Evolutionary conservation across 2,888 invertebrate genomes (phyloP), one percentile per base, ranked within the genome.

Genomic region (Calameuta pallipes): DNA sequence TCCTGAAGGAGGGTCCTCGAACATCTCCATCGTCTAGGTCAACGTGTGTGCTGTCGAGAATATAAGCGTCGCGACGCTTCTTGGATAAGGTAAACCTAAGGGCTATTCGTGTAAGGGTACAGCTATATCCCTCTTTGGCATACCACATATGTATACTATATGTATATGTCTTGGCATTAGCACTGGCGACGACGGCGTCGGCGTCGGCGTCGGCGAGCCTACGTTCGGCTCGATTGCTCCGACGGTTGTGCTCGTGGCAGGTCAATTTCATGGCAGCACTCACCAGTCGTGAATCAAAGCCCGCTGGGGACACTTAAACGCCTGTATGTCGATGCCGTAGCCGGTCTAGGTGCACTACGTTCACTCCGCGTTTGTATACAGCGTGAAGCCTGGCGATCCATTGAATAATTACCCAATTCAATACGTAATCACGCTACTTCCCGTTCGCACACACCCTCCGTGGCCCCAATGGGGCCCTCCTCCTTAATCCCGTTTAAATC

Each of bases 361-460:
- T 74, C 80, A 77, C 78, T 79, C 76, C 76, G 83, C 82, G 83
- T 83, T 82, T 83, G 82, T 81, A 80, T 81, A 79, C 79, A 84
- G 74, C 69, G 68, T 81, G 81, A 81, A 82, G 82, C 80, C 74
- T 83, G 82, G 82, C 85, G 85, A 85, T 86, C 83, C 82, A 78
- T 78, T 85, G 87, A 88, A 88, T 88, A 88, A 88, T 88, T 88
- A 84, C 83, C 82, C 85, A 79, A 88, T 88, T 88, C 87, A 88
- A 88, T 88, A 82, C 83, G 84, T 87, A 87, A 88, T 88, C 85
- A 87, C 81, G 86, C 86, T 85, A 88, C 88, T 87, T 87, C 84
- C 87, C 80, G 82, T 78, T 78, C 41, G 74, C 76, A 30, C 76
- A 76, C 80, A 33, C 71, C 71, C 77, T 76, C 83, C 75, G 37